These are phyloP conservation scores for Alaudala cheleensis DNA, from an alignment of 2,113 vertebrate genomes.

Conservation along the genomic window DNA sequence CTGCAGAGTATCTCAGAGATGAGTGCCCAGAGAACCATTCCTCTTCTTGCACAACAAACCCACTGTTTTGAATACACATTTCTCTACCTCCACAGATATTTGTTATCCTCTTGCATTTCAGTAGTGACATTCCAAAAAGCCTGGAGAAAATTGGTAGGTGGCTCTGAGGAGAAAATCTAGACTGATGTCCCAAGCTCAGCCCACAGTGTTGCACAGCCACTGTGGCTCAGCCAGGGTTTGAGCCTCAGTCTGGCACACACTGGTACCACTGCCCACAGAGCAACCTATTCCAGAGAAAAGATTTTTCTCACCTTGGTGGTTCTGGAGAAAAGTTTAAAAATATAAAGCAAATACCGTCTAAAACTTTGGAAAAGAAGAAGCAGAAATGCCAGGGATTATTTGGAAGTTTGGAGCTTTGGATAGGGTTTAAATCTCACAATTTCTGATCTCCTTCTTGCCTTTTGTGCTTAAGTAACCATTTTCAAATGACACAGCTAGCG, in stretches of 20 bases:
- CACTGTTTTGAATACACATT: background rate
- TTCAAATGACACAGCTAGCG: background rate
- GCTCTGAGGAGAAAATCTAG: background rate
- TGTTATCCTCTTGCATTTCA: background rate
- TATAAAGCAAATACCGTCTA: background rate
- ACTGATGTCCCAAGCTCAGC: background rate
- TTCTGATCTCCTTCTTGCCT: background rate
- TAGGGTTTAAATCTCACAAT: background rate
- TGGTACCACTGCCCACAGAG: background rate
- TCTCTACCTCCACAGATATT: background rate
- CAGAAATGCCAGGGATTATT: background rate
- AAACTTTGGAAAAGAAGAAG: background rate
- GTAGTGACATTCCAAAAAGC: background rate
- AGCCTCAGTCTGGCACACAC: background rate
- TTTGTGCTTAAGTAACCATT: background rate
- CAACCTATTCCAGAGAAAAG: background rate
- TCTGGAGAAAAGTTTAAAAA: background rate
- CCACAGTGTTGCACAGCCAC: accelerated
- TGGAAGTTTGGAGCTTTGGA: background rate
- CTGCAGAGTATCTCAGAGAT: background rate
- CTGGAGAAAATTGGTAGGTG: background rate
- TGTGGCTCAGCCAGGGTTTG: accelerated
- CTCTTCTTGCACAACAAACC: background rate
- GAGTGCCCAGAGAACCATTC: background rate
- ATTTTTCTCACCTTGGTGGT: background rate